phyloP scores from a whole-genome alignment of 2,797 vertebrate genomes.

The Lepus oiostolus region DNA sequence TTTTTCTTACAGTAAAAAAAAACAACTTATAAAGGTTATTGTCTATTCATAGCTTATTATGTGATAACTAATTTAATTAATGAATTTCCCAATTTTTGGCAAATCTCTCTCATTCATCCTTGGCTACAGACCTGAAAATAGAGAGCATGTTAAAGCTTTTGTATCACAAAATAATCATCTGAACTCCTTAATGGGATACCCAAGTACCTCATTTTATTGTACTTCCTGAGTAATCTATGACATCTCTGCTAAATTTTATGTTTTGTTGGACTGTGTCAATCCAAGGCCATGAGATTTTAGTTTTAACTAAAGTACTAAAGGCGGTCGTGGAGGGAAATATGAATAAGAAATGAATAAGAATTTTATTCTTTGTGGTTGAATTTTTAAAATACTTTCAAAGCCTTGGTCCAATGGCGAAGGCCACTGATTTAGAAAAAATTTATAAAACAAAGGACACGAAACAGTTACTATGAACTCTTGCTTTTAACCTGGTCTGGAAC shows the following conservation, averaged over 20 bases:
- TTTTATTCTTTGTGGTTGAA: slow-evolving; percentile 31
- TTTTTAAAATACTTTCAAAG: slow-evolving; percentile 19
- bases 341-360: not conserved
- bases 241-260: not conserved
- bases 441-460: not conserved
- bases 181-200: slow-evolving; percentile 13
- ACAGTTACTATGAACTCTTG: not conserved
- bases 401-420: not conserved
- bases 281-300: not conserved
- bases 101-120: not conserved
- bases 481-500: not conserved
- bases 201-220: not conserved
- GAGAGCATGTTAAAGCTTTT: not conserved
- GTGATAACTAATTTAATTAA: not conserved
- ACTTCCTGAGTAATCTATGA: not conserved
- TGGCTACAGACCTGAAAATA: not conserved
- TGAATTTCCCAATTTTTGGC: not conserved
- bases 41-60: not conserved
- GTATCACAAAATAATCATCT: not conserved
- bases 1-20: not conserved
- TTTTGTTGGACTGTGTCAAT: not conserved
- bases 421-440: not conserved
- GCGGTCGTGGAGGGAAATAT: not conserved
- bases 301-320: not conserved
- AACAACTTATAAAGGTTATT: not conserved